phyloP scores from a whole-genome alignment of 37 sponge, comb jelly and placozoan species.

The Crambe crambe region DNA sequence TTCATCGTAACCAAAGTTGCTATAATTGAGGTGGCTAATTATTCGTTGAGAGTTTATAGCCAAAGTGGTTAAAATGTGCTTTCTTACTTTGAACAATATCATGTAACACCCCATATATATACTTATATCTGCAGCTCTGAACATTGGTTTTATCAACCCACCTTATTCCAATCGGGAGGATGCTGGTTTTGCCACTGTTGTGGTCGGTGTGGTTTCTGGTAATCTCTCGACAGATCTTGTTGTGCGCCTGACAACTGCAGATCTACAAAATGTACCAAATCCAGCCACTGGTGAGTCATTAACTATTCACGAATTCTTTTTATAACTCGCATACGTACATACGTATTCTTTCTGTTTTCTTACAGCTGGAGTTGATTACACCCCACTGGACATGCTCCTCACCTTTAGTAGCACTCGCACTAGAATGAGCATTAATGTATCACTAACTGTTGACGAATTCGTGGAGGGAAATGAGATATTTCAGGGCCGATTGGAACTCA shows the following conservation, averaged over 20 bases:
- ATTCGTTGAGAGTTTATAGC: too few species aligned
- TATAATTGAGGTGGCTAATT: too few species aligned
- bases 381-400: not conserved
- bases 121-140: not conserved
- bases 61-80: too few species aligned
- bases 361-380: not conserved
- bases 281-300: not conserved
- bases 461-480: not conserved
- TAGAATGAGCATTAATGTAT: not conserved
- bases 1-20: too few species aligned
- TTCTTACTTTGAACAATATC: too few species aligned
- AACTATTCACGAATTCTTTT: not conserved
- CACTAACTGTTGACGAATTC: not conserved
- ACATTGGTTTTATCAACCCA: conserved; percentile 1
- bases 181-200: not conserved
- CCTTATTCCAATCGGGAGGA: not conserved
- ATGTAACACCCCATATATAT: too few species aligned
- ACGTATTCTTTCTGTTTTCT: too few species aligned
- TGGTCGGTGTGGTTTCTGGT: not conserved
- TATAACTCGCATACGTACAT: not conserved
- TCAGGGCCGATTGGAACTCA: not conserved
- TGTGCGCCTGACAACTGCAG: conserved; percentile 2
- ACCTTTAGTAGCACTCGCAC: not conserved
- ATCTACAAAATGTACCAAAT: not conserved
- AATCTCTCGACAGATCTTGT: not conserved